A percentile compares a stretch with the other conserved stretches of the same genome.
These are phyloP conservation scores for Gobius niger DNA, from an alignment of 2,113 vertebrate species.

Conservation along the genomic window DNA sequence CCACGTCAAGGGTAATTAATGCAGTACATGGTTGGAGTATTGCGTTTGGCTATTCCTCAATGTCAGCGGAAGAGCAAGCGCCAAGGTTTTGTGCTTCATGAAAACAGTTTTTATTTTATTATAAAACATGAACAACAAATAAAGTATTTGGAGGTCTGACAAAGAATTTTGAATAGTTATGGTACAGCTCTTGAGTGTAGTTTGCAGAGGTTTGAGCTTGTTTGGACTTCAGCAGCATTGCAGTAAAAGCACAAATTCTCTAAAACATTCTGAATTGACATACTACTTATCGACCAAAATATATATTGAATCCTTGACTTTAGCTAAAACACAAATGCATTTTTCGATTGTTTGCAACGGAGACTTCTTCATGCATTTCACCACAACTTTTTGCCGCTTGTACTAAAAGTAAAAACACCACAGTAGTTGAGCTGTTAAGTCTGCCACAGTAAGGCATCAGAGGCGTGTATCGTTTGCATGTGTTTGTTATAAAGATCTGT, in stretches of 20 bases:
- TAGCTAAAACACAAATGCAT: neutral
- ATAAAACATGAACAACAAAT: neutral
- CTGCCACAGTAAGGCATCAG: neutral
- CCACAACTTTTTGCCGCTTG: neutral
- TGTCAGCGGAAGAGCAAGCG: neutral
- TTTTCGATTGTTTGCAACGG: neutral
- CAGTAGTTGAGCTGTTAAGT: neutral
- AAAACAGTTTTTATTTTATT: neutral
- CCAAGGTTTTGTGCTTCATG: neutral
- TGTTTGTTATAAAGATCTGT: slow-evolving; percentile 32
- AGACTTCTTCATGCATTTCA: neutral
- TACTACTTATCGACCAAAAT: neutral
- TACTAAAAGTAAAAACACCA: neutral
- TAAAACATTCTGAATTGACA: neutral
- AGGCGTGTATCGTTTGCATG: slow-evolving; percentile 1
- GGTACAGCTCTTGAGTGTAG: too few species aligned
- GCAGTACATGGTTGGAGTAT: slow-evolving; percentile 25
- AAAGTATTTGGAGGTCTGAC: neutral
- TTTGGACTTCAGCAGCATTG: neutral
- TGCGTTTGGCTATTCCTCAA: slow-evolving; percentile 13
- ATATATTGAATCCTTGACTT: too few species aligned
- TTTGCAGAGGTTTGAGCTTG: neutral
- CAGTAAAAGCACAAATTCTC: too few species aligned
- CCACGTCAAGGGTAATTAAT: slow-evolving; percentile 51
- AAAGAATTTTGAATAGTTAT: neutral